A percentile compares a stretch with the other conserved stretches of the same genome.
Evolutionary conservation across 2,113 vertebrate species (phyloP).

Genomic region (Thryonomys swinderianus): DNA sequence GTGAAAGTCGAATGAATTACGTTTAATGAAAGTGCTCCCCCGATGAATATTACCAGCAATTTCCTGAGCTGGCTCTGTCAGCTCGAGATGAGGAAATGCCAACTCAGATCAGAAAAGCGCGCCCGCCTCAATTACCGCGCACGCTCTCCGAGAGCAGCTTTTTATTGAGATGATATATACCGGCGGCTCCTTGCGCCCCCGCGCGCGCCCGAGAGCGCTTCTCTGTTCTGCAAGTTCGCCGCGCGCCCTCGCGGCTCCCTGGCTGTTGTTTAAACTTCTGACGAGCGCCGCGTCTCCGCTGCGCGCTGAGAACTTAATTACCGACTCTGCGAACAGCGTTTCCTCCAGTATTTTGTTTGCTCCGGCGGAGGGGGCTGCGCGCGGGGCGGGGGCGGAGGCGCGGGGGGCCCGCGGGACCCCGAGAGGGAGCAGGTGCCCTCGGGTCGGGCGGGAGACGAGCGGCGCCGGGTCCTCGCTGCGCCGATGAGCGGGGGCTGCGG

Average conservation of each 20-base stretch:
- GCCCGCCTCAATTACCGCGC: constrained; percentile 86
- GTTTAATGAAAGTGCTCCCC: constrained; percentile 93
- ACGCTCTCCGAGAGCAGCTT: constrained; percentile 78
- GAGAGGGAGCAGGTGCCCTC: not conserved
- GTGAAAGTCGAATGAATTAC: constrained; percentile 94
- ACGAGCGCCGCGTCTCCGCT: constrained; percentile 7
- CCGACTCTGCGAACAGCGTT: constrained; percentile 49
- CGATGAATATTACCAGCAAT: constrained; percentile 93
- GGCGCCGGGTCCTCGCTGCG: not conserved
- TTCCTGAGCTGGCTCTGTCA: constrained; percentile 90
- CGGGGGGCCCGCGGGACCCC: not conserved
- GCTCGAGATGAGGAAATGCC: constrained; percentile 89
- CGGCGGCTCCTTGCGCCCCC: constrained; percentile 56
- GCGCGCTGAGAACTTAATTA: constrained; percentile 44
- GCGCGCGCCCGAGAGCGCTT: constrained; percentile 1
- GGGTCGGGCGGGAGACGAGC: not conserved
- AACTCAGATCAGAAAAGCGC: constrained; percentile 86
- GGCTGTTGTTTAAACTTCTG: constrained; percentile 74
- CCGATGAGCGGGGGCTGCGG: too few relatives aligned
- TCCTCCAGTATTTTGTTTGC: constrained; percentile 52
- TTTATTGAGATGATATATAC: constrained; percentile 78
- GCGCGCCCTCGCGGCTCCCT: constrained; percentile 71
- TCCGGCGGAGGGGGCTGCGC: not conserved
- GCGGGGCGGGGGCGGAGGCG: not conserved
- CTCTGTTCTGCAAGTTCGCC: constrained; percentile 71